Evolutionary conservation across 2,888 invertebrate species (phyloP).

Genomic region (Drosophila ezoana): DNA sequence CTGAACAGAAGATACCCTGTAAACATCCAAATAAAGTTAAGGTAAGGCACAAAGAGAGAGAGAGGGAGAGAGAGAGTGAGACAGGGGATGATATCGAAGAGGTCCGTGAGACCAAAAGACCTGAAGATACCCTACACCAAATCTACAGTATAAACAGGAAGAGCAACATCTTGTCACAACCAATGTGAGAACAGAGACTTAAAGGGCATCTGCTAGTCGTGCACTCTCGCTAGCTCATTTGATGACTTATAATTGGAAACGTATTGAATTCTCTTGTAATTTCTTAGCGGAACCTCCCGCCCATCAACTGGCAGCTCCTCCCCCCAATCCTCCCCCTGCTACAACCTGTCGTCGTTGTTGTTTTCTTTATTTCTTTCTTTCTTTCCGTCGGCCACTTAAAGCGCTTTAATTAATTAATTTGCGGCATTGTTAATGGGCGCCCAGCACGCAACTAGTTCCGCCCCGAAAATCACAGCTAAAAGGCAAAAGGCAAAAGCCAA

Average conservation of each 20-base stretch:
- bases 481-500: slow-evolving; percentile 39
- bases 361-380: neutral
- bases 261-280: slow-evolving; percentile 47
- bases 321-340: neutral
- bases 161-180: too few relatives aligned
- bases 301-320: neutral
- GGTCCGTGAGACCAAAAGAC: too few relatives aligned
- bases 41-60: too few relatives aligned
- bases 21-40: too few relatives aligned
- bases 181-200: too few relatives aligned
- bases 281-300: slow-evolving; percentile 32
- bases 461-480: slow-evolving; percentile 44
- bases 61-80: too few relatives aligned
- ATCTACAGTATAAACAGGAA: too few relatives aligned
- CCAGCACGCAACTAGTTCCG: slow-evolving; percentile 58
- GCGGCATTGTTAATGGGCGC: slow-evolving; percentile 65
- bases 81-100: too few relatives aligned
- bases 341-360: slow-evolving; percentile 3
- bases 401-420: slow-evolving; percentile 77
- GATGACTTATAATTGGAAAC: slow-evolving; percentile 42
- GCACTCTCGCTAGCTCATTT: neutral
- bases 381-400: slow-evolving; percentile 48
- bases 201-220: slow-evolving; percentile 6
- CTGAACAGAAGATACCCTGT: too few relatives aligned
- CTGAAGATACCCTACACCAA: too few relatives aligned